phyloP scores from a whole-genome alignment of 2,113 vertebrate genomes.

The Ammodytes dubius region DNA sequence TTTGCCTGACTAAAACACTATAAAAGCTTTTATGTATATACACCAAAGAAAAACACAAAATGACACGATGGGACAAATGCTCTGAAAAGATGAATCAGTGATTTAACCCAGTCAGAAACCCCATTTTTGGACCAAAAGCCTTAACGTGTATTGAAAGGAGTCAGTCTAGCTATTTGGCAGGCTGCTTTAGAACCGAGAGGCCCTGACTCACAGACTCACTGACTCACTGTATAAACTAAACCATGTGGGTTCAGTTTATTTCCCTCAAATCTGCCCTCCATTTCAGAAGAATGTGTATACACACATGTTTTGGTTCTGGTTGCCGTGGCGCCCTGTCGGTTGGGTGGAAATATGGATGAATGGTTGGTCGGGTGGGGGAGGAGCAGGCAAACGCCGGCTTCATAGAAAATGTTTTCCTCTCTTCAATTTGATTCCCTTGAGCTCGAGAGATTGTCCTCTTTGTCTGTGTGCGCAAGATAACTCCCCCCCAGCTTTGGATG shows the following conservation, averaged over 20 bases:
- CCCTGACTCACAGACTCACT: too few relatives aligned
- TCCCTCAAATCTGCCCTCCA: constrained; percentile 9
- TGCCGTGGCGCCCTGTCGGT: constrained; percentile 43
- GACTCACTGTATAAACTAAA: neutral
- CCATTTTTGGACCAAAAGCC: neutral
- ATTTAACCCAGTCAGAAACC: neutral
- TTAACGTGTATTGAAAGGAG: neutral
- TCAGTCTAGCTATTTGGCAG: neutral
- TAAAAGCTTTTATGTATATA: too few relatives aligned
- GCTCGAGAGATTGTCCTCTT: constrained; percentile 28
- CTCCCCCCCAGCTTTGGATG: constrained; percentile 42
- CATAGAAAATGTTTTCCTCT: neutral
- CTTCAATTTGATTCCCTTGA: constrained; percentile 50
- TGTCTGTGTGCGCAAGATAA: neutral
- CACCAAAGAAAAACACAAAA: neutral
- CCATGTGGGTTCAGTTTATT: neutral
- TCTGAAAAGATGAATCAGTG: neutral
- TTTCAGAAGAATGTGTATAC: constrained; percentile 70
- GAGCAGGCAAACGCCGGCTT: neutral
- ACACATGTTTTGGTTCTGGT: constrained; percentile 43
- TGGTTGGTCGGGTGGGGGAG: constrained; percentile 20
- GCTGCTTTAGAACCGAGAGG: neutral
- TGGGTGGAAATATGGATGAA: constrained; percentile 24
- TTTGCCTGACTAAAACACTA: too few relatives aligned
- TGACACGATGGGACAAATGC: neutral